Evolutionary conservation across 2,113 vertebrate genomes (phyloP).

Genomic region (Anhinga rufa): DNA sequence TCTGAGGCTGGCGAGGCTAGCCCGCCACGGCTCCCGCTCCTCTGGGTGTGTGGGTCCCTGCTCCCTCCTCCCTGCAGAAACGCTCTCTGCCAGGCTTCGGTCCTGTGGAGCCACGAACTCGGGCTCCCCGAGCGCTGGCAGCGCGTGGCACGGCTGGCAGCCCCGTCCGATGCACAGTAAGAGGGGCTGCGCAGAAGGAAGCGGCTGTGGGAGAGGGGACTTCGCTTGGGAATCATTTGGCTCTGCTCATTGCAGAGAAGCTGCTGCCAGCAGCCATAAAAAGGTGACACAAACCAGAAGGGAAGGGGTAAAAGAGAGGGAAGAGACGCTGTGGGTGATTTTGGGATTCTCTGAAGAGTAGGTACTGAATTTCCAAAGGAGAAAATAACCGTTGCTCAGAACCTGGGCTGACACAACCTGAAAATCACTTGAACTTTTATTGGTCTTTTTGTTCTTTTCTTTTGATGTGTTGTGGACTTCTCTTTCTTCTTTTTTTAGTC

Average conservation of each 20-base stretch:
- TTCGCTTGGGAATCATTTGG: background rate
- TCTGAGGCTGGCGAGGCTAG: background rate
- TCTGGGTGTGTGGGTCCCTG: too few species aligned
- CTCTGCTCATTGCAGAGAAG: background rate
- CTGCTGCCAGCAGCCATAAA: background rate
- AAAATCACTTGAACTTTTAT: background rate
- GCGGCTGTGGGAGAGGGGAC: background rate
- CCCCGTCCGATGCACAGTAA: slow-evolving; percentile 88
- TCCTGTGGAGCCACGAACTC: slow-evolving; percentile 84
- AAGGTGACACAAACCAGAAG: background rate
- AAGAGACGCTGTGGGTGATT: background rate
- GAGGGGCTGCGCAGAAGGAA: background rate
- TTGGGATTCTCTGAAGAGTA: background rate
- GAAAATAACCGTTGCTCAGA: background rate
- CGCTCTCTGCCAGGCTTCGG: slow-evolving; percentile 85
- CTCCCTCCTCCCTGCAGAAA: slow-evolving; percentile 69
- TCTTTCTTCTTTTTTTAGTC: slow-evolving; percentile 56
- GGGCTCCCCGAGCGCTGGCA: slow-evolving; percentile 77
- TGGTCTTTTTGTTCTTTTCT: background rate
- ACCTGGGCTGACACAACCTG: background rate
- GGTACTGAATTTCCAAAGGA: background rate
- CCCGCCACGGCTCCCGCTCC: rapidly evolving
- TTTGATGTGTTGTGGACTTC: background rate
- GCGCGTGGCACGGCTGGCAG: slow-evolving; percentile 84
- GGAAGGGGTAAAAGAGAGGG: too few species aligned